Conservation (phyloP, 2,113 vertebrate species). For the Grantiella picta region DNA sequence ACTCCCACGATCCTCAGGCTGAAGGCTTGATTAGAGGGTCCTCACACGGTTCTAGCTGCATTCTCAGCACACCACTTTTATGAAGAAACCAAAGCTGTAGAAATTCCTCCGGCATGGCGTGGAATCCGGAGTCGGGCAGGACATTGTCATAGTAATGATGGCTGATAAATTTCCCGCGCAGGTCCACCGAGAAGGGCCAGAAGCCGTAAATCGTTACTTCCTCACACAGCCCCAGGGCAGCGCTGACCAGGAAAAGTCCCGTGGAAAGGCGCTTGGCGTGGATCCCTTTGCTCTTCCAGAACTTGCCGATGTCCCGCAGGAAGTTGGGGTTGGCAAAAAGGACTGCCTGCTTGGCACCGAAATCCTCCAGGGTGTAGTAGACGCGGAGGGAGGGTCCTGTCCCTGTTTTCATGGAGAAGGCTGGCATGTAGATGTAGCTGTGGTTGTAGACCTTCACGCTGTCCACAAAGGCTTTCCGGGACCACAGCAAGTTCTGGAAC, state of each 20-base stretch:
- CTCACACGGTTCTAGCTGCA: slow-evolving; percentile 83
- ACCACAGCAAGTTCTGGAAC: slow-evolving; percentile 95
- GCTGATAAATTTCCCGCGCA: slow-evolving; percentile 83
- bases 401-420: slow-evolving; percentile 92
- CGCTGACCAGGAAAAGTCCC: slow-evolving; percentile 90
- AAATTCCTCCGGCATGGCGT: slow-evolving; percentile 97
- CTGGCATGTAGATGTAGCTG: slow-evolving; percentile 96
- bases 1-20: slow-evolving; percentile 8
- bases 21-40: slow-evolving; percentile 2
- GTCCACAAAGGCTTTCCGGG: slow-evolving; percentile 89
- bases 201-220: slow-evolving; percentile 94
- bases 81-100: slow-evolving; percentile 95
- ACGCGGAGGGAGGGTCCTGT: slow-evolving; percentile 89
- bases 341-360: slow-evolving; percentile 85
- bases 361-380: slow-evolving; percentile 85
- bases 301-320: slow-evolving; percentile 85
- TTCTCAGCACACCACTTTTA: slow-evolving; percentile 84
- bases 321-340: slow-evolving; percentile 96
- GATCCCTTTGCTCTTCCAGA: slow-evolving; percentile 90
- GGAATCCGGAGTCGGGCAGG: slow-evolving; percentile 87
- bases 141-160: slow-evolving; percentile 98
- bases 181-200: slow-evolving; percentile 90
- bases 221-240: slow-evolving; percentile 90
- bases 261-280: slow-evolving; percentile 93
- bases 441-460: slow-evolving; percentile 89